Evolutionary conservation across 2,113 vertebrate genomes (phyloP), one percentile per base, ranked within the genome.

Genomic region (Hemibates koningsi): DNA sequence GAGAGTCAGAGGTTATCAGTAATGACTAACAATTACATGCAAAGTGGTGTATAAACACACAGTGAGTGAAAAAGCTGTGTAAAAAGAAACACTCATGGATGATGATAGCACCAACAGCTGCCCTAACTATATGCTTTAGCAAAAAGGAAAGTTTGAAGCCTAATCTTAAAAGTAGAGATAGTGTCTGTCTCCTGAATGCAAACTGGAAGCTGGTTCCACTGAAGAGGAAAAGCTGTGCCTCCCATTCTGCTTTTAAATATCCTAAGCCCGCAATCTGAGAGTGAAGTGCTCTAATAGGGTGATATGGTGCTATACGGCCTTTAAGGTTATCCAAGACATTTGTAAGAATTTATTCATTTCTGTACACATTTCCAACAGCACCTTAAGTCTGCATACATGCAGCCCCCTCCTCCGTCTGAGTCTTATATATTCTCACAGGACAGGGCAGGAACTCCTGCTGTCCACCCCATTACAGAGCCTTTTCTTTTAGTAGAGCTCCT

Each of bases 401-500:
- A 99, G 94, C 97, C 98, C 1, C 97, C 97, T 5, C 97, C 98
- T 85, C 96, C 97, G 0, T 95, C 98, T 83, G 92, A 93, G 2
- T 95, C 95, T 11, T 97, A 97, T 83, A 80, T 94, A 83, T 98
- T 97, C 89, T 59, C 97, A 98, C 91, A 96, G 97, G 43, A 96
- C 84, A 85, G 94, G 97, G 88, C 95, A 52, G 94, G 94, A 0
- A 93, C 91, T 3, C 95, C 96, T 9, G 95, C 96, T 0, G 71
- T 96, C 41, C 98, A 97, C 48, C 97, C 98, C 1, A 97, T 99
- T 91, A 98, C 97, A 3, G 97, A 99, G 90, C 98, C 98, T 1
- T 98, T 99, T 90, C 97, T 1, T 98, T 98, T 34, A 97, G 96
- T 61, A 95, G 90, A 95, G 90, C 93, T 13, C 95, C 96, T 0